Percentiles rank a stretch among this genome's conserved stretches.
phyloP scores from a whole-genome alignment of 92 coral and sea anemone genomes.

The Plumapathes pennacea region DNA sequence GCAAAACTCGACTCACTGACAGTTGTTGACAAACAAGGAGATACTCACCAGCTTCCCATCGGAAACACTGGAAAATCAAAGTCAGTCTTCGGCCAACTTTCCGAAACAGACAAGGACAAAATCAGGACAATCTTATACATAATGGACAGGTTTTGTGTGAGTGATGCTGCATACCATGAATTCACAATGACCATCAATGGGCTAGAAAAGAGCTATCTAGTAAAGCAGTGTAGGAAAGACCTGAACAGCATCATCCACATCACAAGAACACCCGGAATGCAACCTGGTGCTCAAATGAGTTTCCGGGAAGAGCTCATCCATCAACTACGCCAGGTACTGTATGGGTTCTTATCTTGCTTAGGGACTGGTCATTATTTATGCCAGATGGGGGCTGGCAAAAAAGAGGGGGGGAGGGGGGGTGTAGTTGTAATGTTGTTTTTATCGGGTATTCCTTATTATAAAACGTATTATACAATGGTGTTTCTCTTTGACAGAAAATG shows the following conservation, averaged over 20 bases:
- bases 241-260: constrained; percentile 26
- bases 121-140: constrained; percentile 14
- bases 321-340: constrained; percentile 34
- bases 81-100: constrained; percentile 8
- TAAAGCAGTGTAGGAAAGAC: constrained; percentile 48
- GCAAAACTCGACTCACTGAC: constrained; percentile 20
- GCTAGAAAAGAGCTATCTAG: constrained; percentile 25
- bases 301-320: constrained; percentile 43
- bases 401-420: too few relatives aligned
- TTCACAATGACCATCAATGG: constrained; percentile 29
- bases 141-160: constrained; percentile 49
- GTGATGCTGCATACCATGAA: constrained; percentile 56
- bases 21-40: constrained; percentile 9
- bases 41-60: not conserved
- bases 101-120: constrained; percentile 19
- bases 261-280: constrained; percentile 49
- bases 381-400: too few relatives aligned
- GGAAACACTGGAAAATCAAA: constrained; percentile 1
- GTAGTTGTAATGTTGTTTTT: too few relatives aligned
- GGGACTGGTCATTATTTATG: too few relatives aligned
- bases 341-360: too few relatives aligned
- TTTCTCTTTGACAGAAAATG: constrained; percentile 3
- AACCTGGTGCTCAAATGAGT: constrained; percentile 55
- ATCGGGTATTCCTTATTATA: too few relatives aligned
- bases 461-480: too few relatives aligned